Evolutionary conservation across 2,113 vertebrate species (phyloP).

Genomic region (Mystacornis crossleyi): DNA sequence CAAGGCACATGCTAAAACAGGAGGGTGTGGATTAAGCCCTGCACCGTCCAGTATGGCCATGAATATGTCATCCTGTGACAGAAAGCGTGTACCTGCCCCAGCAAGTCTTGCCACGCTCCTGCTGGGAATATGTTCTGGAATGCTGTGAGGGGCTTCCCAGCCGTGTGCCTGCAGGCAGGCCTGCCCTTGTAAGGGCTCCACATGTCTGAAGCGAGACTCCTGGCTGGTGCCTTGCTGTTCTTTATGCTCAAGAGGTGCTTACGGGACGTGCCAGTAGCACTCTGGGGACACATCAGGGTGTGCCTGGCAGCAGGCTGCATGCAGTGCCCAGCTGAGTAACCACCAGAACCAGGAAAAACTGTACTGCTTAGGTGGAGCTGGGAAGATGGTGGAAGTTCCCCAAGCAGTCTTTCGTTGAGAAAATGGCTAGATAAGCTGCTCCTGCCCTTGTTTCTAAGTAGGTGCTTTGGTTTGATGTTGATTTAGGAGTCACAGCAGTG

Average conservation of each 20-base stretch:
- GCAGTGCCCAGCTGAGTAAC: accelerated
- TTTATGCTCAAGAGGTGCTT: no score
- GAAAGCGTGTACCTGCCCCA: not conserved
- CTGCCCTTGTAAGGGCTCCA: not conserved
- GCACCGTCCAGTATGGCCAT: not conserved
- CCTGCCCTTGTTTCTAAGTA: not conserved
- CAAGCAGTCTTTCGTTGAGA: not conserved
- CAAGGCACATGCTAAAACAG: not conserved
- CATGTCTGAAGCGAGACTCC: accelerated
- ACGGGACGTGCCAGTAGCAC: not conserved
- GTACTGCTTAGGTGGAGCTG: not conserved
- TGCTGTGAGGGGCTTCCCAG: not conserved
- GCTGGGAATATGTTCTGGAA: not conserved
- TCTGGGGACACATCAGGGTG: not conserved
- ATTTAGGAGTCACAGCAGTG: not conserved
- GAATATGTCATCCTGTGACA: not conserved
- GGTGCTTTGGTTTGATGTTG: not conserved
- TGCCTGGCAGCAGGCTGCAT: not conserved
- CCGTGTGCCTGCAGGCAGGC: not conserved
- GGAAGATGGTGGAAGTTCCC: not conserved
- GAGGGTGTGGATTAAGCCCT: not conserved
- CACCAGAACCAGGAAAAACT: accelerated
- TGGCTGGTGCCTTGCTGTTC: not conserved
- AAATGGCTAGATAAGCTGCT: not conserved
- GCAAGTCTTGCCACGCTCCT: not conserved